phyloP scores from a whole-genome alignment of 2,888 invertebrate genomes.

The Callyntrura guangdongensis region DNA sequence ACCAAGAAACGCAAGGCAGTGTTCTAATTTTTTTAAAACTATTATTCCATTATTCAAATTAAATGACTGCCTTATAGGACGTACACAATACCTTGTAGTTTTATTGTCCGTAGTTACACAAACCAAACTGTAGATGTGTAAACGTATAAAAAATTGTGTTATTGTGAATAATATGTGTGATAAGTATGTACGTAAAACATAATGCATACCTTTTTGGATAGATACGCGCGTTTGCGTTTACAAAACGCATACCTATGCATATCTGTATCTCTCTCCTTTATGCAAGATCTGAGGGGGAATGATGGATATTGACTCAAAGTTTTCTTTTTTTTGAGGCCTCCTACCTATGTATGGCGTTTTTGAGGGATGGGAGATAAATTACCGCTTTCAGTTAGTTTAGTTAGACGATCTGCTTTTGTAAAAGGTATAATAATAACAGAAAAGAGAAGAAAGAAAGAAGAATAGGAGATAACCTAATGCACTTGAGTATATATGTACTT shows the following conservation, averaged over 20 bases:
- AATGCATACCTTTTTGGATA: too few species aligned
- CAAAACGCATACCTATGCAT: background rate
- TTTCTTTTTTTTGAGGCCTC: constrained; percentile 52
- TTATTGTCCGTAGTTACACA: constrained; percentile 54
- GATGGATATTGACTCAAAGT: constrained; percentile 66
- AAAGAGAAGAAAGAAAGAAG: constrained; percentile 14
- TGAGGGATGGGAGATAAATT: constrained; percentile 49
- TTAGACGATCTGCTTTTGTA: constrained; percentile 42
- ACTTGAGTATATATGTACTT: constrained; percentile 59
- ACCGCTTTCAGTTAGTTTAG: constrained; percentile 35
- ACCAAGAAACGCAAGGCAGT: constrained; percentile 56
- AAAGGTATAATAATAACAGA: constrained; percentile 25
- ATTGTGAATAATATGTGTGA: background rate
- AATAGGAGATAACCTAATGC: constrained; percentile 71
- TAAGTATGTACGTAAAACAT: background rate
- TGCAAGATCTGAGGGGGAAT: constrained; percentile 39
- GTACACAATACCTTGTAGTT: constrained; percentile 55
- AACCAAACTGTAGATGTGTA: constrained; percentile 36
- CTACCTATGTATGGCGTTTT: constrained; percentile 50
- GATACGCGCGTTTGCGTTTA: too few species aligned
- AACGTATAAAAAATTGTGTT: constrained; percentile 11
- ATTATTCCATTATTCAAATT: constrained; percentile 65
- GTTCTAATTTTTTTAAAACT: constrained; percentile 59
- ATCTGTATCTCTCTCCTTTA: constrained; percentile 14
- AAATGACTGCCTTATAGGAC: constrained; percentile 63